Base-by-base conservation (phyloP, 2,113 vertebrate genomes). In the Oriolus oriolus region DNA sequence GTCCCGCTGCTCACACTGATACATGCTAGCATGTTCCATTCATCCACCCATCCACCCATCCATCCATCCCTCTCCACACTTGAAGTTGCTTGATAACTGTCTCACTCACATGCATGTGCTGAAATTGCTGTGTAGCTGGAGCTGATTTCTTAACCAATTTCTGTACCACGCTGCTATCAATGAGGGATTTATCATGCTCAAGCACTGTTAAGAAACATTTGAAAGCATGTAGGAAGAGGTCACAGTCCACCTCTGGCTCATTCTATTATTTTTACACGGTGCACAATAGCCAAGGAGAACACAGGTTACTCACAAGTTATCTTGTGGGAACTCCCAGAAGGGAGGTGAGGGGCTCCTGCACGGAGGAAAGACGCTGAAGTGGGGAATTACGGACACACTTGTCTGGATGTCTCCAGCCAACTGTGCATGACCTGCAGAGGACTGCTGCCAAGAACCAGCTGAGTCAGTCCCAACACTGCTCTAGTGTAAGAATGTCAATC, bases 331-430 rank as follows among this genome's bases (percentile, higher is more conserved):
- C n/a, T n/a, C 13, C 53, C 49, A 21, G 23, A 42, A 77, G 68
- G 49, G 14, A 41, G 1, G 0, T 0, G 1, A 76, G 22, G 31
- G 28, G 33, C 39, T 54, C 31, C 23, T 2, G 18, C 2, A 0
- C 0, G 0, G 26, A 71, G 35, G 52, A 49, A 92, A 39, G 9
- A 6, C 0, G 0, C 27, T 14, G 24, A 80, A 42, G 24, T 3
- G 8, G 23, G 30, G 14, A 57, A 59, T 21, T 17, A 9, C 5
- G 30, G 9, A 31, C 28, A 33, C 5, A 2, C 27, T 47, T 20
- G 24, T 21, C 41, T 45, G 50, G 79, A 45, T 50, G 35, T 39
- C 75, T 88, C 75, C 59, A 84, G 57, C 81, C 69, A 78, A 41
- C 53, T 10, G 23, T 13, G 44, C 27, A 5, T 9, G 70, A 84